Evolutionary conservation across 2,888 invertebrate genomes (phyloP), one percentile per base, ranked within the genome.

Genomic region (Cremastinae sp.): DNA sequence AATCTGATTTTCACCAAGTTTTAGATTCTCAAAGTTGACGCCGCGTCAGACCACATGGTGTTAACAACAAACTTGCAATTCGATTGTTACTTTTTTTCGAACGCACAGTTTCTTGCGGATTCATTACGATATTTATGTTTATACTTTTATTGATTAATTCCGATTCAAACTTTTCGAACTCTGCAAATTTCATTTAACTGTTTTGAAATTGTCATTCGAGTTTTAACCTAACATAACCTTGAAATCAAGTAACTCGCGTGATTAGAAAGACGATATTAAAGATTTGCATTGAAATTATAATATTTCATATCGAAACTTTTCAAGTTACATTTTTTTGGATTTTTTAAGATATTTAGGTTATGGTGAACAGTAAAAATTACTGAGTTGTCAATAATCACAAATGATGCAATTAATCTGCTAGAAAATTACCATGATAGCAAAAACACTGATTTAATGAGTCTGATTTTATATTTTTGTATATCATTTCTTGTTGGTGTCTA

Each of bases 401-500:
- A 68, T 83, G 83, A 80, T 71, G 74, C 80, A 78, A 74, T 72
- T 66, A 73, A 79, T 75, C 74, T 53, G 64, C 79, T 73, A 81
- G 80, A 83, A 73, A 53, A 73, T 45, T 51, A 73, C 78, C 78
- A 41, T 90, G 90, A 83, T 87, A 64, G 85, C 87, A 75, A 83
- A 81, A 87, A 87, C 72, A 87, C 87, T 90, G 90, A 90, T 90
- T 90, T 90, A 90, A 90, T 90, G 90, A 90, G 90, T 85, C 90
- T 90, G 89, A 90, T 85, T 83, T 83, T 35, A 28, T 10, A 41
- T 66, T 2, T 35, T n/a, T 0, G 1, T 14, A 8, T 1, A 18
- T 39, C 8, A 0, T 10, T 3, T 7, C 3, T 7, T 65, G 7
- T 12, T 1, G 2, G 9, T 12, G 3, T 8, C 22, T 14, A 8